Evolutionary conservation across 2,113 vertebrate species (phyloP).

Genomic region (Bucco capensis): DNA sequence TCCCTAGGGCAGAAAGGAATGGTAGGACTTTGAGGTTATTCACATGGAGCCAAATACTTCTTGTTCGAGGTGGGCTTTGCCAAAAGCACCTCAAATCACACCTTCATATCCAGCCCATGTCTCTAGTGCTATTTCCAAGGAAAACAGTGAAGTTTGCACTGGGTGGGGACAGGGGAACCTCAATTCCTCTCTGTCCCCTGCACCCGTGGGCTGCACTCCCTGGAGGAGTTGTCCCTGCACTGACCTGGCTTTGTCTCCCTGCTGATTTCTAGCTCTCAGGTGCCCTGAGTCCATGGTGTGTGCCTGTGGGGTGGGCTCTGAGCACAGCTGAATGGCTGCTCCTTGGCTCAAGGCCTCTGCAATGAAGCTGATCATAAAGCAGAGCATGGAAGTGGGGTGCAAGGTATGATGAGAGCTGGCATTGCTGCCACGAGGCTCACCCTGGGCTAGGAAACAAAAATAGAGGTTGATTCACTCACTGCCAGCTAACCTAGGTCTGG

Average conservation of each 20-base stretch:
- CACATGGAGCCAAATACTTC: not conserved
- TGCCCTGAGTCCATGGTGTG: fast-evolving
- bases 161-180: not conserved
- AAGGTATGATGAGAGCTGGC: slow-evolving; percentile 54
- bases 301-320: fast-evolving
- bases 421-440: slow-evolving; percentile 32
- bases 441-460: slow-evolving; percentile 51
- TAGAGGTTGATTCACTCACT: slow-evolving; percentile 44
- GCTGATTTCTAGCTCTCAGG: not conserved
- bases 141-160: not conserved
- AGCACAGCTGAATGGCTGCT: fast-evolving
- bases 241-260: not conserved
- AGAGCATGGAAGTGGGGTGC: not conserved
- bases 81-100: not conserved
- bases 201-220: fast-evolving
- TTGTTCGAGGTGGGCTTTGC: not conserved
- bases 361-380: not conserved
- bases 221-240: not conserved
- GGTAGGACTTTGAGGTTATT: not conserved
- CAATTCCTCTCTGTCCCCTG: not conserved
- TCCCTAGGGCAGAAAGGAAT: not conserved
- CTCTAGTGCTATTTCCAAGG: not conserved
- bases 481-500: slow-evolving; percentile 38
- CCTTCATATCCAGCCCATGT: not conserved
- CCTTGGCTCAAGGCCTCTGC: not conserved